Evolutionary conservation across 92 coral and sea anemone genomes (phyloP).

Genomic region (Scolanthus callimorphus): DNA sequence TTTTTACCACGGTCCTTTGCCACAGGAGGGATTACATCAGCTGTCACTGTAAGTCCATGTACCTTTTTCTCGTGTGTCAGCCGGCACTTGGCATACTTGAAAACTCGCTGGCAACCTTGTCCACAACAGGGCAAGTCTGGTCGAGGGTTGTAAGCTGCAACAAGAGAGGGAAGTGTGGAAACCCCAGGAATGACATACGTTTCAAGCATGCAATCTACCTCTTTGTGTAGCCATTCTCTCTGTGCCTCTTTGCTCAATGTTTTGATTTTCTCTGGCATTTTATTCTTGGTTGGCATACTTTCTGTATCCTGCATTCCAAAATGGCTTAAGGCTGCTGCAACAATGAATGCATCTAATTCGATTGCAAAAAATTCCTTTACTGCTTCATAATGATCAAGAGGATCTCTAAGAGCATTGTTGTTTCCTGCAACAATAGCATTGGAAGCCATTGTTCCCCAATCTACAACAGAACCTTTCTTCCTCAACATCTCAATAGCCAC

Average conservation of each 20-base stretch:
- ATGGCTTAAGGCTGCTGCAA: slow-evolving; percentile 21
- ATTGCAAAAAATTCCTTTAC: slow-evolving; percentile 27
- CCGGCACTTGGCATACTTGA: slow-evolving; percentile 35
- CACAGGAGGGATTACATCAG: background rate
- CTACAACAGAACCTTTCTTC: slow-evolving; percentile 29
- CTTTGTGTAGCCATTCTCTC: slow-evolving; percentile 32
- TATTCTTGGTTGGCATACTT: slow-evolving; percentile 1
- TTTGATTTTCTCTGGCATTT: background rate
- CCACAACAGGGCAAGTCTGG: slow-evolving; percentile 10
- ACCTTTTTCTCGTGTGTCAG: slow-evolving; percentile 18
- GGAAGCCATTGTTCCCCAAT: slow-evolving; percentile 33
- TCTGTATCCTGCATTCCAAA: slow-evolving; percentile 26
- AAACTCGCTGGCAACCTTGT: slow-evolving; percentile 3
- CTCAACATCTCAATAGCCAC: slow-evolving; percentile 15
- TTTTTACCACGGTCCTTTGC: background rate
- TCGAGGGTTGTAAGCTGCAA: background rate
- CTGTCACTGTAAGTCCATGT: slow-evolving; percentile 8
- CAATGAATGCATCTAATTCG: slow-evolving; percentile 26
- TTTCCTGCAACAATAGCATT: slow-evolving; percentile 41
- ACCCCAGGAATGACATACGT: slow-evolving; percentile 30
- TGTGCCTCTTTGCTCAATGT: slow-evolving; percentile 17
- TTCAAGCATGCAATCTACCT: slow-evolving; percentile 28
- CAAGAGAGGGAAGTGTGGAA: slow-evolving; percentile 4
- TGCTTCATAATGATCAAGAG: slow-evolving; percentile 22
- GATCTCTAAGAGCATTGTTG: slow-evolving; percentile 13